Evolutionary conservation across 2,888 invertebrate species (phyloP), one percentile per base, ranked within the genome.

Genomic region (Meghimatium bilineatum): DNA sequence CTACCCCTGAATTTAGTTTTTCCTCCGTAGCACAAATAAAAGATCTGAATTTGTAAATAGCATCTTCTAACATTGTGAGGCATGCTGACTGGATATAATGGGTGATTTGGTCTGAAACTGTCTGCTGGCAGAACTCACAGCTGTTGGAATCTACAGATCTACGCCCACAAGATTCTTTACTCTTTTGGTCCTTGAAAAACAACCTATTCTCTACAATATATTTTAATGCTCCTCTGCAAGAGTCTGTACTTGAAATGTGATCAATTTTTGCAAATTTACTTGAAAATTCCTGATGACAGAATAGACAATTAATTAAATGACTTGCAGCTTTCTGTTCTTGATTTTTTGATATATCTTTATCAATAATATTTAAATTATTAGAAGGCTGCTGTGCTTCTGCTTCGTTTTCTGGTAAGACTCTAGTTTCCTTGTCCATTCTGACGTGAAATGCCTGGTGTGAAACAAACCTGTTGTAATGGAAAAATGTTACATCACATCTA

Each of bases 371-470:
- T 71, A 38, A 71, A 71, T 23, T 8, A 36, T 26, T 38, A 67
- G 8, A n/a, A 63, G 44, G 5, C n/a, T 32, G 66, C 32, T 29
- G 32, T 32, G 14, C 17, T 34, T 75, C 14, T 52, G 52, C 44
- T 44, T 1, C 12, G 20, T 52, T 3, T 20, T 29, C 52, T 29
- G 52, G 32, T 20, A 32, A 49, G 38, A 44, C n/a, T 26, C n/a
- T 26, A 26, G 29, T 36, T 76, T 82, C 82, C n/a, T 82, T 82
- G 56, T 82, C 82, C 82, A 82, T 75, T 52, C 82, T 66, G 38
- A 63, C 67, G 60, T 82, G 82, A 44, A 75, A 74, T 32, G 75
- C 76, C n/a, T 82, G 66, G 56, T 82, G 82, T 14, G 82, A 82
- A 34, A 82, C 82, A 66, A 82, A 60, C 3, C 34, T 44, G 32